These are phyloP conservation scores for Acanthurus leucopareius DNA, from an alignment of 2,797 vertebrate species.

Conservation along the genomic window DNA sequence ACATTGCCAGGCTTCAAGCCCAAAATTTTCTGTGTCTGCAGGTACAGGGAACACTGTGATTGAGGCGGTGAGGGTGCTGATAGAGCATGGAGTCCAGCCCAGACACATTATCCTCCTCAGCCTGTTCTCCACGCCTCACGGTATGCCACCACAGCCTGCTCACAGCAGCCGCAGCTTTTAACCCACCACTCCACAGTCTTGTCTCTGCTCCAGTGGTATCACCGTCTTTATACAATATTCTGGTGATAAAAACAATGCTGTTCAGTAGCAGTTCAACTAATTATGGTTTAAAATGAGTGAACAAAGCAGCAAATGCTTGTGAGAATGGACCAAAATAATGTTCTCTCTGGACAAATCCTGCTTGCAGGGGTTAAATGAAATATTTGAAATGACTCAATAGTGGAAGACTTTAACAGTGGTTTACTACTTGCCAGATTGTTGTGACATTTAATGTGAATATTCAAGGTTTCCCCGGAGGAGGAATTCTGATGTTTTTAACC, in stretches of 20 bases:
- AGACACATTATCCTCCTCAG: conserved; percentile 96
- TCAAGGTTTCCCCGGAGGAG: not conserved
- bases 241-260: conserved; percentile 10
- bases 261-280: not conserved
- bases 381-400: not conserved
- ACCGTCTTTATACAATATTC: not conserved
- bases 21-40: conserved; percentile 67
- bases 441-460: conserved; percentile 27
- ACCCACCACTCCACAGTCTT: conserved; percentile 23
- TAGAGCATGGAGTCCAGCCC: conserved; percentile 94
- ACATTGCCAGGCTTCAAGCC: not conserved
- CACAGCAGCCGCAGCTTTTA: conserved; percentile 18
- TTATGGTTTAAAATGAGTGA: not conserved
- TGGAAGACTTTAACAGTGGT: not conserved
- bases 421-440: not conserved
- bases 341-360: not conserved
- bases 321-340: not conserved
- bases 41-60: conserved; percentile 98
- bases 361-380: not conserved
- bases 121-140: conserved; percentile 97
- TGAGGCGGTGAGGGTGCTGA: conserved; percentile 94
- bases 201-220: conserved; percentile 11
- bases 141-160: conserved; percentile 73
- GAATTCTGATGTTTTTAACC: not conserved
- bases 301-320: not conserved